phyloP scores from a whole-genome alignment of 2,888 invertebrate species.

The Epistrophe grossulariae region DNA sequence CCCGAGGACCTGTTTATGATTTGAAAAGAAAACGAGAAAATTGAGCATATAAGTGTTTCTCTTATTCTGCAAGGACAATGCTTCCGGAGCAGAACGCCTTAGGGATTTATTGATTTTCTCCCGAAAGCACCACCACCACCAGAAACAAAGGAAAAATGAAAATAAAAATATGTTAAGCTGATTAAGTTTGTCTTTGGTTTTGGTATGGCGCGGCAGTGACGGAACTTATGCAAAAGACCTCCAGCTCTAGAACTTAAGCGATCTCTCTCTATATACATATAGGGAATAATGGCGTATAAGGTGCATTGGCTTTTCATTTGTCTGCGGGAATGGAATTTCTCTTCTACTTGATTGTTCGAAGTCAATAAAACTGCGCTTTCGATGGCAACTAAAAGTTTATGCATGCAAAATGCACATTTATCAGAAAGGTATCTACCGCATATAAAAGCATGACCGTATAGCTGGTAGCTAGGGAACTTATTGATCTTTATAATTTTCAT shows the following conservation, averaged over 20 bases:
- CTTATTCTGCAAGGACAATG: slow-evolving; percentile 40
- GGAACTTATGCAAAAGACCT: slow-evolving; percentile 1
- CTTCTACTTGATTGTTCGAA: slow-evolving; percentile 17
- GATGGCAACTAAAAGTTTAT: slow-evolving; percentile 34
- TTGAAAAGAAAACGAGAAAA: slow-evolving; percentile 53
- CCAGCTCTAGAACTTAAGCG: not conserved
- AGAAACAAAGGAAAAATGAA: slow-evolving; percentile 18
- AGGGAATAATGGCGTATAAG: slow-evolving; percentile 1
- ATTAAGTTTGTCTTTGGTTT: slow-evolving; percentile 56
- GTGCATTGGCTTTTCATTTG: slow-evolving; percentile 54
- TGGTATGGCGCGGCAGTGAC: not conserved
- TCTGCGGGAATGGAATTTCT: slow-evolving; percentile 15
- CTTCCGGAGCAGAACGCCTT: slow-evolving; percentile 37
- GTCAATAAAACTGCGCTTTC: slow-evolving; percentile 41
- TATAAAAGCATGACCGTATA: not conserved
- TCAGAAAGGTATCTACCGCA: not conserved
- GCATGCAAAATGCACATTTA: not conserved
- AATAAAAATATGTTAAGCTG: slow-evolving; percentile 51
- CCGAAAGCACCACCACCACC: slow-evolving; percentile 17
- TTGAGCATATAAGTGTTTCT: slow-evolving; percentile 42
- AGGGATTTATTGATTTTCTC: slow-evolving; percentile 60
- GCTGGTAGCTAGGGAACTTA: not conserved
- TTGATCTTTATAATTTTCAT: not conserved
- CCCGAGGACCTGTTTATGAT: slow-evolving; percentile 65
- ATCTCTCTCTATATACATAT: not conserved